Evolutionary conservation across 1,140 invertebrate genomes (phyloP), one percentile per base, ranked within the genome.

Genomic region (Elymnias hypermnestra): DNA sequence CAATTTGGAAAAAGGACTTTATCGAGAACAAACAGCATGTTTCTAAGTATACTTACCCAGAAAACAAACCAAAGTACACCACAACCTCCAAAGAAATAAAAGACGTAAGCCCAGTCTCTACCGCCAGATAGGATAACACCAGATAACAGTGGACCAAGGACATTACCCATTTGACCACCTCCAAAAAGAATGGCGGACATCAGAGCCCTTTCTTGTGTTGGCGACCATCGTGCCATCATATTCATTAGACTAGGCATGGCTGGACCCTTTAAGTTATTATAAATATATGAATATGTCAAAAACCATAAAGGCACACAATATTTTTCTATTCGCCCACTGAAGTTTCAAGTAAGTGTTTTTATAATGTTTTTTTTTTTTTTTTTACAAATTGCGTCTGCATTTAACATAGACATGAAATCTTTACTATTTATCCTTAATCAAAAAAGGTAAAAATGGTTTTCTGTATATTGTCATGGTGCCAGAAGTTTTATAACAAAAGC

Each of bases 31-130:
- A n/a, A n/a, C n/a, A n/a, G n/a, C n/a, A n/a, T n/a, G n/a, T n/a
- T n/a, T n/a, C n/a, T n/a, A n/a, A n/a, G n/a, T n/a, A 31, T 7
- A 33, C 87, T 87, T 71, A 90, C 87, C 89, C 92, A 94, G 13
- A 92, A 60, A 2, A 91, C 42, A 53, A 92, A 93, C 93, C 93
- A 94, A 0, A 92, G 14, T 5, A 93, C 70, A 5, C 91, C 92
- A 1, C 92, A 69, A 23, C 87, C 87, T 56, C 95, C 95, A 72
- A 96, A 96, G 33, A 94, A 89, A 72, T 95, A 95, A 72, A 95
- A 95, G 0, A 94, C 93, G 1, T 89, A 87, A 0, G 90, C 88
- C 93, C 93, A 95, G 5, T 90, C 90, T 33, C 88, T 81, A 5
- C 88, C 85, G 1, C 90, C 86, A 1, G 90, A 71, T 5, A 94